Base-by-base conservation (phyloP, 2,113 vertebrate species). In the Sorex fumeus region DNA sequence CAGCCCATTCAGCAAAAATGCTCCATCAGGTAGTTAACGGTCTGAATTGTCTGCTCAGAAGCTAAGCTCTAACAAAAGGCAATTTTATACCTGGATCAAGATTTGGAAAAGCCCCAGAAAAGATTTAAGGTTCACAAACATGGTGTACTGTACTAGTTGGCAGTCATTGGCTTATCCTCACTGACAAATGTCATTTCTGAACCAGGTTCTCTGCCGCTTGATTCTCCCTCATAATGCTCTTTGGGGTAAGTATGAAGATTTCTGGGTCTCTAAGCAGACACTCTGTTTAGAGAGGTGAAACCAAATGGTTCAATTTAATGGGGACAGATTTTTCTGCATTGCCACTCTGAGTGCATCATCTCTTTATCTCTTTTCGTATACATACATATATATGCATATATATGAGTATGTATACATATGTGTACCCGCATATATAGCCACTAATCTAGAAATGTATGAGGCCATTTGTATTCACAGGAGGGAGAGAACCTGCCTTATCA, bases 21-120 rank as follows among this genome's bases (percentile, higher is more conserved):
- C 67, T 69, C 72, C 89, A 87, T 75, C 62, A 77, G 87, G 80
- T 90, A 84, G 84, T 87, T 94, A 92, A 93, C 71, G 80, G 70
- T 88, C 93, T 94, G 75, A 83, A 84, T 84, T 91, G 82, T 94
- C 76, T 91, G 71, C 76, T 95, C 30, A 40, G 80, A 53, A 84
- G 71, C 36, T 23, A 64, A 76, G 50, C 86, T 92, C 80, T 66
- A 71, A 72, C 76, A 91, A 84, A 92, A 94, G 77, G 84, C 81
- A 88, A 50, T 84, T 91, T 92, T 50, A 74, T 72, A 74, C 53
- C 25, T 10, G 25, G 40, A 71, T 85, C 62, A 82, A 71, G 91
- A 83, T 50, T 74, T 82, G 83, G 83, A 91, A 76, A 76, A 72
- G 47, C 32, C 40, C 60, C 53, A 69, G 87, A 67, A 75, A 60